Conservation (phyloP, 2,113 vertebrate genomes). For the Sus scrofa region DNA sequence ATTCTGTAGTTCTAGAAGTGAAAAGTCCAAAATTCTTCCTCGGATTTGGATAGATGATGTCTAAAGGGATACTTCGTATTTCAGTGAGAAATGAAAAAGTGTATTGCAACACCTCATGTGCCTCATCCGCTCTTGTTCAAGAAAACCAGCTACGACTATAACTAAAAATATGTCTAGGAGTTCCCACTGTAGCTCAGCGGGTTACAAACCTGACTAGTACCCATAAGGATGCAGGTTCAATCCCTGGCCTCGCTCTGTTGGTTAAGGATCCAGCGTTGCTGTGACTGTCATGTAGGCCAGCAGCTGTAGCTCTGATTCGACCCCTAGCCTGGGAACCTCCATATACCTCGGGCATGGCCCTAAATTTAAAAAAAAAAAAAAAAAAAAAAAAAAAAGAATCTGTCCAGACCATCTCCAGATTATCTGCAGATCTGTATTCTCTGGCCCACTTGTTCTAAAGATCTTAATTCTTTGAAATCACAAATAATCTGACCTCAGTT, state of each 20-base stretch:
- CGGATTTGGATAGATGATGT: not conserved
- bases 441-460: not conserved
- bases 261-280: too few relatives aligned
- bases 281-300: too few relatives aligned
- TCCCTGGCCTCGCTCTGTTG: too few relatives aligned
- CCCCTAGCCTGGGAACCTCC: too few relatives aligned
- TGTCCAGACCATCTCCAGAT: not conserved
- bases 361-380: too few relatives aligned
- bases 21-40: not conserved
- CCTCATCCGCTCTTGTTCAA: not conserved
- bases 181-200: too few relatives aligned
- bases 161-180: not conserved
- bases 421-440: too few relatives aligned
- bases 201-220: too few relatives aligned
- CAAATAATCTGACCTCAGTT: not conserved
- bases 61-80: not conserved
- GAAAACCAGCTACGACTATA: not conserved
- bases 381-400: too few relatives aligned
- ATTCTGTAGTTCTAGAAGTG: not conserved
- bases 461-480: not conserved
- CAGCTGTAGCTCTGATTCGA: too few relatives aligned
- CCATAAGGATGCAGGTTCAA: too few relatives aligned
- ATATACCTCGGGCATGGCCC: too few relatives aligned
- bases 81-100: not conserved
- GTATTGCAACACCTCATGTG: not conserved